Evolutionary conservation across 2,888 invertebrate species (phyloP), one percentile per base, ranked within the genome.

Genomic region (Schizotus pectinicornis): DNA sequence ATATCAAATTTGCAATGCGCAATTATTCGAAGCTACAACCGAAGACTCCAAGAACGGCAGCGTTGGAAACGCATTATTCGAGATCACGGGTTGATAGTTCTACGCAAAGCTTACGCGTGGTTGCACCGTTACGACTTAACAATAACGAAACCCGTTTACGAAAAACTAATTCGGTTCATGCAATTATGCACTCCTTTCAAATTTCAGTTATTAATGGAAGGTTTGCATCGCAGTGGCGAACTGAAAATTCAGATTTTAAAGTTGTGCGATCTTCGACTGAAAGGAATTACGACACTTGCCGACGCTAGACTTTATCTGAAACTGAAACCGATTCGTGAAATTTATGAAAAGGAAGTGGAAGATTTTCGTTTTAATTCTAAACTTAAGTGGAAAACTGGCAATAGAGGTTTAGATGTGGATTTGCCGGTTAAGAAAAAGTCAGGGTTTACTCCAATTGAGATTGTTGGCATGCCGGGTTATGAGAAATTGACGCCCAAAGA

Each of bases 121-220:
- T 76, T 89, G 47, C 86, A 88, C 47, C 85, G 87, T 65, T 92
- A 89, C 78, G 87, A 90, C 30, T 76, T 78, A 13, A 88, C 89
- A 1, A 78, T 91, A 12, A 84, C 86, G 36, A 81, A 82, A 66
- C 72, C 77, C 31, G 76, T 82, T 7, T 77, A 81, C 31, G 88
- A 89, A 61, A 83, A 83, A 64, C 76, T 95, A 43, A 74, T 89
- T 0, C 81, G 87, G 1, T 91, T 93, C 65, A 89, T 91, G 87
- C 91, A 91, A 72, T 84, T 94, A 30, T 85, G 89, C 71, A 81
- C 83, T 0, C 71, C 73, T 6, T 81, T 86, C 59, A 86, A 90
- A 59, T 92, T 90, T 78, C 92, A 93, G 74, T 84, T 86, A 59
- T 81, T 93, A 3, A 82, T 94, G 75, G 94, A 94, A 74, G 87